Evolutionary conservation across 2,797 vertebrate species (phyloP).

Genomic region (Pampus argenteus): DNA sequence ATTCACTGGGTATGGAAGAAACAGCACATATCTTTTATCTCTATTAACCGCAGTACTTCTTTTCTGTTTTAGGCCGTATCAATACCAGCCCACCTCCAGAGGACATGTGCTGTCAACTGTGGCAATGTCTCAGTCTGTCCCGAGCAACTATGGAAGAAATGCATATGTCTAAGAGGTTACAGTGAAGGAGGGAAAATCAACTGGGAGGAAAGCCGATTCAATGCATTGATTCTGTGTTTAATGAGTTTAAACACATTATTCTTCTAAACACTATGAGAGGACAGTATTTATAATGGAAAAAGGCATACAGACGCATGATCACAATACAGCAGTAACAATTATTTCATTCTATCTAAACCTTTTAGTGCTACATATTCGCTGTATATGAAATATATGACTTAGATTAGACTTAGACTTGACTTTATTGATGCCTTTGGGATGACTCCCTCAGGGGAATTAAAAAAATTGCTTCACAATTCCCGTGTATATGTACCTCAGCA

Average conservation of each 20-base stretch:
- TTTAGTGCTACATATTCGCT: background rate
- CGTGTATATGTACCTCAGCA: background rate
- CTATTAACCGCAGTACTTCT: background rate
- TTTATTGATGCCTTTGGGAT: too few species aligned
- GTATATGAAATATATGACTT: background rate
- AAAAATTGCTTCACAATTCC: background rate
- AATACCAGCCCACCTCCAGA: slow-evolving; percentile 69
- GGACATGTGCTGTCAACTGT: slow-evolving; percentile 46
- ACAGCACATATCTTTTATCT: rapidly evolving
- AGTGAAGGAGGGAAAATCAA: background rate
- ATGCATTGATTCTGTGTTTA: background rate
- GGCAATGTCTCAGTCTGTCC: slow-evolving; percentile 48
- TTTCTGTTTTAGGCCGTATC: slow-evolving; percentile 63
- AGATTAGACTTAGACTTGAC: too few species aligned
- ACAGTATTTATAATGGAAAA: background rate
- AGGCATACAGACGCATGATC: slow-evolving; percentile 4
- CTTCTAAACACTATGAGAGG: background rate
- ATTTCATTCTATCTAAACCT: background rate
- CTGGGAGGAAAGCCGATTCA: background rate
- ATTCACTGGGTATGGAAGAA: background rate
- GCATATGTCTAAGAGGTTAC: slow-evolving; percentile 75
- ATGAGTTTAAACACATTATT: slow-evolving; percentile 1
- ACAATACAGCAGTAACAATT: background rate
- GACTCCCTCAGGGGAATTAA: too few species aligned
- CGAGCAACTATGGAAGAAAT: slow-evolving; percentile 77